Conservation (phyloP, 1,140 invertebrate species). For the Heliothis virescens region DNA sequence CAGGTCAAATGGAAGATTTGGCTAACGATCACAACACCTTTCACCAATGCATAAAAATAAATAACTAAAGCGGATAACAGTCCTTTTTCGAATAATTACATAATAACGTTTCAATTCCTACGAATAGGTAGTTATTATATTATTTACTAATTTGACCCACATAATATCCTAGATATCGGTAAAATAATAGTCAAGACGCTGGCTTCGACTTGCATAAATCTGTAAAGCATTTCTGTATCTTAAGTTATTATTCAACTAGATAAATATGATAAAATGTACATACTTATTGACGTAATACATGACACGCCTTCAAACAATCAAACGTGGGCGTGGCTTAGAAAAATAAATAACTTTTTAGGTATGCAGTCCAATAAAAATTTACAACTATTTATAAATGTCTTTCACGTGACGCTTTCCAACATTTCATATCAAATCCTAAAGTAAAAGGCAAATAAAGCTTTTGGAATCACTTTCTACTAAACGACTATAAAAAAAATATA, state of each 20-base stretch:
- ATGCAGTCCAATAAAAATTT: neutral
- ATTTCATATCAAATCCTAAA: neutral
- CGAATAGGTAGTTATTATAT: neutral
- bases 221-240: slow-evolving; percentile 27
- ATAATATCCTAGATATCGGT: slow-evolving; percentile 1
- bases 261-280: slow-evolving; percentile 18
- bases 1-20: too few species aligned
- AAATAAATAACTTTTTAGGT: neutral
- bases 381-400: neutral
- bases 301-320: slow-evolving; percentile 4
- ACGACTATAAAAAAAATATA: neutral
- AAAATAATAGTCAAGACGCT: neutral
- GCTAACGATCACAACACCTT: neutral
- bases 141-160: neutral
- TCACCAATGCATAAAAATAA: too few species aligned
- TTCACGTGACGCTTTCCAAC: too few species aligned
- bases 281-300: slow-evolving; percentile 2
- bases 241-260: slow-evolving; percentile 33
- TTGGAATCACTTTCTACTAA: neutral
- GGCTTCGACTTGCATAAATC: neutral
- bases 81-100: too few species aligned
- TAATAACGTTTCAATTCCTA: too few species aligned
- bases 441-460: neutral
- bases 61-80: too few species aligned
- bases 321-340: slow-evolving; percentile 5